These are phyloP conservation scores for Andrena bucephala DNA, from an alignment of 2,888 invertebrate species.

Conservation along the genomic window DNA sequence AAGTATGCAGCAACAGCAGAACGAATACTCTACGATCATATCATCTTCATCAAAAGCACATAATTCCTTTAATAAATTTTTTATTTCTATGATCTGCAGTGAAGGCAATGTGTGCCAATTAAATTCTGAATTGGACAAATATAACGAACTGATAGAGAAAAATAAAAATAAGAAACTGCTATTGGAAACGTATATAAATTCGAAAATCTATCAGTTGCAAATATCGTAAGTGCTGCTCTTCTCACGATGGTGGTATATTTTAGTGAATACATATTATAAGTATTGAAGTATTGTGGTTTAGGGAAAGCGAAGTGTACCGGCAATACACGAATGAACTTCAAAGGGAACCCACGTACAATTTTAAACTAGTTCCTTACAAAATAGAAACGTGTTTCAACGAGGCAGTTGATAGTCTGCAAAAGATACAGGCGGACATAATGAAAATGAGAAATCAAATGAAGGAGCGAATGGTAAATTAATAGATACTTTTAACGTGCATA, in stretches of 20 bases:
- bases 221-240: conserved; percentile 65
- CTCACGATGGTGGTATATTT: neutral
- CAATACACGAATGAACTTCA: conserved; percentile 73
- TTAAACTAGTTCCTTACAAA: conserved; percentile 72
- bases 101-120: conserved; percentile 61
- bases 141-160: conserved; percentile 72
- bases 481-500: neutral
- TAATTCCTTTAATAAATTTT: conserved; percentile 78
- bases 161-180: conserved; percentile 70
- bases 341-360: conserved; percentile 74
- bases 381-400: conserved; percentile 70
- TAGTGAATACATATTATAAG: neutral
- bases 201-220: conserved; percentile 55
- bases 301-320: conserved; percentile 71
- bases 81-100: conserved; percentile 74
- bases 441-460: conserved; percentile 78
- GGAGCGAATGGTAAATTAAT: conserved; percentile 74
- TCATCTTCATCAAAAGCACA: conserved; percentile 63
- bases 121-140: conserved; percentile 68
- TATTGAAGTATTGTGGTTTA: conserved; percentile 54
- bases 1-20: conserved; percentile 76
- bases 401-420: conserved; percentile 64
- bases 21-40: conserved; percentile 70
- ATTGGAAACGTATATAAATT: conserved; percentile 57
- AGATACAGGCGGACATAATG: conserved; percentile 71